These are phyloP conservation scores for Drosophila histrio DNA, from an alignment of 2,888 invertebrate genomes.

Conservation along the genomic window DNA sequence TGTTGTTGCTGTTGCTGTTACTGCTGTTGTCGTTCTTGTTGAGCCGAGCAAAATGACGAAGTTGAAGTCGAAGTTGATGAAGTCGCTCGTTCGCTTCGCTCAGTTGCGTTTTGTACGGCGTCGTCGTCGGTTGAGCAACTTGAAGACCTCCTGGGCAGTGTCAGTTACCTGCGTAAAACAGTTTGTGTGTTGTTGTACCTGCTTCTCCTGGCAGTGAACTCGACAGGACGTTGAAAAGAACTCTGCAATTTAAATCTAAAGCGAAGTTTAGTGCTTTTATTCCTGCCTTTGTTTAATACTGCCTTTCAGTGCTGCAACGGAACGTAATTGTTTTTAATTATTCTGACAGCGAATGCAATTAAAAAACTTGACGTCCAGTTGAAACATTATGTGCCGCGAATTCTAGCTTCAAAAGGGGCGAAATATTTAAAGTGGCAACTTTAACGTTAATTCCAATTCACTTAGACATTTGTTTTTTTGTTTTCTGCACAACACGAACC, in stretches of 20 bases:
- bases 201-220: background rate
- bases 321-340: slow-evolving; percentile 31
- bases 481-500: slow-evolving; percentile 14
- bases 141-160: background rate
- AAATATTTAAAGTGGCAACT: slow-evolving; percentile 42
- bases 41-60: slow-evolving; percentile 44
- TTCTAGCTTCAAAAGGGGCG: slow-evolving; percentile 1
- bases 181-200: slow-evolving; percentile 11
- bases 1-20: background rate
- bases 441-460: slow-evolving; percentile 37
- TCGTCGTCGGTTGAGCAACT: slow-evolving; percentile 27
- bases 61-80: slow-evolving; percentile 38
- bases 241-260: slow-evolving; percentile 11
- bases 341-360: slow-evolving; percentile 28
- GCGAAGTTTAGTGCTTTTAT: background rate
- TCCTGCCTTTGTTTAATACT: background rate
- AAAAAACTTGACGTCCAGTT: slow-evolving; percentile 10
- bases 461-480: slow-evolving; percentile 17
- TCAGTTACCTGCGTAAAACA: background rate
- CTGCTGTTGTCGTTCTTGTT: slow-evolving; percentile 2
- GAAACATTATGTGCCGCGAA: slow-evolving; percentile 10
- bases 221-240: slow-evolving; percentile 16
- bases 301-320: slow-evolving; percentile 3
- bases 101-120: slow-evolving; percentile 59
- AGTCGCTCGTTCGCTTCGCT: slow-evolving; percentile 33